Evolutionary conservation across 2,113 vertebrate genomes (phyloP), one percentile per base, ranked within the genome.

Genomic region (Sisor rabdophorus): DNA sequence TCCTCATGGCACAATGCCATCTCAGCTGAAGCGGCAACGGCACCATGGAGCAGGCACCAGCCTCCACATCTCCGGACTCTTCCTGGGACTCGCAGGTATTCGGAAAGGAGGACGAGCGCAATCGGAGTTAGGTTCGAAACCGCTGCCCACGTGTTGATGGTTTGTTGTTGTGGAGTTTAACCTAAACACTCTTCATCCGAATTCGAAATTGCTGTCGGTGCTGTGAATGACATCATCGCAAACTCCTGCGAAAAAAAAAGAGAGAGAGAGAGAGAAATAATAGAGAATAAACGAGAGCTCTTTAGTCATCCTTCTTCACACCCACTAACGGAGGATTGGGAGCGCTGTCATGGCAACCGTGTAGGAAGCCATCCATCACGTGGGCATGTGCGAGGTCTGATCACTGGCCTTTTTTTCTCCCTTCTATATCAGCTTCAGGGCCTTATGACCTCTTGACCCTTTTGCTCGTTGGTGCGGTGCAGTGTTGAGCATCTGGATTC

Each of bases 31-130:
- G 48, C 83, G 85, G 81, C 84, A 81, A 78, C 85, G 85, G 87
- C 3, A 67, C 65, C 61, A 73, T 75, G 48, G 79, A 70, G 76
- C 69, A 78, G 73, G 72, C 83, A 1, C 74, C 79, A 65, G 36
- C 68, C 26, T 81, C 74, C 17, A 48, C 61, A 53, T 71, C 65
- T 28, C 48, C 50, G 44, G 64, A 32, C 48, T 69, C 65, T 63
- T 82, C 83, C 81, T 88, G 89, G 89, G 87, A 87, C 0, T 54
- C 63, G 44, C 87, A 91, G 90, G 90, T 91, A 89, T 15, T 70
- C 56, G 40, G 16, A 64, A 54, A 4, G 22, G 50, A 40, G 30
- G 36, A 74, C 40, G 40, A 48, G 64, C 47, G 40, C n/a, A 32
- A 69, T 48, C 20, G 26, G 71, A 55, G 24, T 60, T 73, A 11